Percentiles rank a stretch among this genome's conserved stretches.
phyloP scores from a whole-genome alignment of 2,888 invertebrate species.

The Drosophila nr. perissopoda region DNA sequence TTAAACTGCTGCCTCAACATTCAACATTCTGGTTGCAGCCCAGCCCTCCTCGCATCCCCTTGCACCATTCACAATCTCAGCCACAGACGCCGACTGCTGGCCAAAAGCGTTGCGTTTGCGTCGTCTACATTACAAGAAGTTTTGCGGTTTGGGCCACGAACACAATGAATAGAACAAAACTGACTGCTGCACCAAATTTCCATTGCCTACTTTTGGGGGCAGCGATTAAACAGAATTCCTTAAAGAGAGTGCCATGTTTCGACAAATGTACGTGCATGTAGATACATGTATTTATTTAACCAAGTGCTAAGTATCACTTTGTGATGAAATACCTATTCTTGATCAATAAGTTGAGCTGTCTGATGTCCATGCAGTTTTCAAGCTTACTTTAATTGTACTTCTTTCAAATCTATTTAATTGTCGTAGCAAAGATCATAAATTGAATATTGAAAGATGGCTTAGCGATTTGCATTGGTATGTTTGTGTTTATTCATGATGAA shows the following conservation, averaged over 20 bases:
- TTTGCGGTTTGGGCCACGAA: slow-evolving; percentile 32
- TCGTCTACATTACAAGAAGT: slow-evolving; percentile 56
- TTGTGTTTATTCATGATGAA: too few relatives aligned
- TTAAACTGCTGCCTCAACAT: slow-evolving; percentile 69
- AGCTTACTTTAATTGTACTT: too few relatives aligned
- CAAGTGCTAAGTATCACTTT: neutral
- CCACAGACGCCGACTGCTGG: slow-evolving; percentile 49
- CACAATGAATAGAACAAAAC: slow-evolving; percentile 61
- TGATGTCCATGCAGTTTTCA: neutral
- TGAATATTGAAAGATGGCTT: too few relatives aligned
- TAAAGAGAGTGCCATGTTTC: slow-evolving; percentile 8
- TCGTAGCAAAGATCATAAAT: too few relatives aligned
- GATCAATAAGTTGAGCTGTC: neutral
- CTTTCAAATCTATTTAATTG: too few relatives aligned
- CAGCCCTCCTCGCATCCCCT: neutral
- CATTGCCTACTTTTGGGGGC: slow-evolving; percentile 50
- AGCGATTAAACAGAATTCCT: neutral
- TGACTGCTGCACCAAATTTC: slow-evolving; percentile 34
- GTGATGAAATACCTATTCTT: neutral
- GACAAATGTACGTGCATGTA: neutral
- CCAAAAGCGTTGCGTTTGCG: slow-evolving; percentile 37
- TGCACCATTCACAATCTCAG: slow-evolving; percentile 47
- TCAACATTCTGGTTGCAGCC: slow-evolving; percentile 3
- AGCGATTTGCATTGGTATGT: too few relatives aligned
- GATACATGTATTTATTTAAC: neutral